A percentile compares a stretch with the other conserved stretches of the same genome.
Conservation (phyloP, 2,888 invertebrate genomes). For the Tinea semifulvella region DNA sequence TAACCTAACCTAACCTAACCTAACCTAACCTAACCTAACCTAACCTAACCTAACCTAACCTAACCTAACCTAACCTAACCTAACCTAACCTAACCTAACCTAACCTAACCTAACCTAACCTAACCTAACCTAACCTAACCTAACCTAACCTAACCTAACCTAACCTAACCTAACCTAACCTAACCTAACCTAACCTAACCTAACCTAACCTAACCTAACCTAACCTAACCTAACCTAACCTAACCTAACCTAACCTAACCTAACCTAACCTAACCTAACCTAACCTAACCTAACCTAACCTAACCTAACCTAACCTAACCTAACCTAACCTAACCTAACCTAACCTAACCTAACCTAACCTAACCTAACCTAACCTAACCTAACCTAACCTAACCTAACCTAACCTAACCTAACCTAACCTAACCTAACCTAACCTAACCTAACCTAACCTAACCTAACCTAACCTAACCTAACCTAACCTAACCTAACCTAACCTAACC, state of each 20-base stretch:
- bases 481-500: neutral
- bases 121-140: conserved; percentile 17
- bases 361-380: conserved; percentile 16
- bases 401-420: conserved; percentile 15
- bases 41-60: no score
- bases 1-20: no score
- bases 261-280: conserved; percentile 19
- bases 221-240: conserved; percentile 16
- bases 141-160: conserved; percentile 18
- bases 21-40: no score
- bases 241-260: conserved; percentile 17
- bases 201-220: conserved; percentile 14
- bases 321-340: conserved; percentile 14
- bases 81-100: conserved; percentile 14
- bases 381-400: conserved; percentile 15
- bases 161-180: conserved; percentile 15
- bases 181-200: conserved; percentile 15
- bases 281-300: conserved; percentile 19
- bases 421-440: neutral
- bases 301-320: conserved; percentile 17
- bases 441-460: neutral
- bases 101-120: conserved; percentile 15
- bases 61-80: no score
- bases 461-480: neutral
- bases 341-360: conserved; percentile 14